phyloP scores from a whole-genome alignment of 2,888 invertebrate genomes.

The Charanyca ferruginea region DNA sequence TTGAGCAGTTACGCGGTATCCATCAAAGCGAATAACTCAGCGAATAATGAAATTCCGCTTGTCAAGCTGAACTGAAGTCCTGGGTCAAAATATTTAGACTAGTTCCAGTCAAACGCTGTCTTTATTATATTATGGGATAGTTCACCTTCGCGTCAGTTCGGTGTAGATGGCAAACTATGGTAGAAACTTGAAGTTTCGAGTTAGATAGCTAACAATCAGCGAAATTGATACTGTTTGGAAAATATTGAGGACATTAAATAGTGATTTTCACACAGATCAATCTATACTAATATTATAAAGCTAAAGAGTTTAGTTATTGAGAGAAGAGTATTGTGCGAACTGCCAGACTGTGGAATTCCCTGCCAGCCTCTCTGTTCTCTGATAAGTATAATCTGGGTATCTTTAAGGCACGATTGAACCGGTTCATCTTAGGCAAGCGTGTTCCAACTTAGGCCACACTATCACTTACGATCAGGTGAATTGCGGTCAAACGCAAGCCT shows the following conservation, averaged over 20 bases:
- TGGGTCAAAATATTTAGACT: conserved; percentile 35
- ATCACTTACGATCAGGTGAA: no score
- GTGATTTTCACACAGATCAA: not conserved
- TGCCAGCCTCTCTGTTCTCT: no score
- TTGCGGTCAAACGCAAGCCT: no score
- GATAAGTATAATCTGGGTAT: no score
- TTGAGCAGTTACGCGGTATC: conserved; percentile 22
- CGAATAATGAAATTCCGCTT: conserved; percentile 61
- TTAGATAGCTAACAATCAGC: not conserved
- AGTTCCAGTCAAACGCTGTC: conserved; percentile 13
- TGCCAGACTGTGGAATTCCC: no score
- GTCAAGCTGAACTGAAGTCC: conserved; percentile 32
- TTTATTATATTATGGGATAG: conserved; percentile 30
- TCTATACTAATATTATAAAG: no score
- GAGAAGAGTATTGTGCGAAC: no score
- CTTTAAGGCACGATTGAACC: no score
- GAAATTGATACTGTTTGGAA: not conserved
- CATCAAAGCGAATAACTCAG: conserved; percentile 47
- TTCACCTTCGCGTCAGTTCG: conserved; percentile 6
- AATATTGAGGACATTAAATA: not conserved
- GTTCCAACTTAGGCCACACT: no score
- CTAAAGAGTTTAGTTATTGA: no score
- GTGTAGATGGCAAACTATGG: not conserved
- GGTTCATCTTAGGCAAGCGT: no score
- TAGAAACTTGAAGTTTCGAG: not conserved